Conservation (phyloP, 2,797 vertebrate genomes). For the Anisognathus igniventris region DNA sequence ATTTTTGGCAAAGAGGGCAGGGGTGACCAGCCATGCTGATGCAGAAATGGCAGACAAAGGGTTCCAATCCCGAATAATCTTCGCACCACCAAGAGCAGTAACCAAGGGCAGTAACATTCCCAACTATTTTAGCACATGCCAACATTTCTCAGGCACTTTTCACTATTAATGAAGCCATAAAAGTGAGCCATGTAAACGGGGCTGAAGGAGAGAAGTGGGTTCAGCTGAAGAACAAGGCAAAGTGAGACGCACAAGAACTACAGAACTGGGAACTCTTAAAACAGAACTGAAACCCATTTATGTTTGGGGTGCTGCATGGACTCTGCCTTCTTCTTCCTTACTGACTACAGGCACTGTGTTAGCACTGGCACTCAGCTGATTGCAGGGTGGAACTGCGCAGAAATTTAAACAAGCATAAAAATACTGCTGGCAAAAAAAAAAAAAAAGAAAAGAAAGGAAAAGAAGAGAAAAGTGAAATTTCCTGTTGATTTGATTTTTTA, state of each 20-base stretch:
- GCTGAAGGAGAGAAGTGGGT: not conserved
- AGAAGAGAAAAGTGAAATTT: not conserved
- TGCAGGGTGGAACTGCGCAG: not conserved
- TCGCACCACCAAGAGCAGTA: not conserved
- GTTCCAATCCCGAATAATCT: not conserved
- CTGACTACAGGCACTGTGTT: not conserved
- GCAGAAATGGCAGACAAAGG: not conserved
- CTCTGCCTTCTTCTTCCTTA: not conserved
- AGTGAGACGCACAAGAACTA: not conserved
- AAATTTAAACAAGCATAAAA: not conserved
- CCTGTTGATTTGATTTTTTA: not conserved
- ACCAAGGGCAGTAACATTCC: accelerated
- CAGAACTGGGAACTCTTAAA: not conserved
- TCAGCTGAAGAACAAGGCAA: not conserved
- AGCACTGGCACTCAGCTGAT: not conserved
- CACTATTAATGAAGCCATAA: not conserved
- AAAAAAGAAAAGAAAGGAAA: not conserved
- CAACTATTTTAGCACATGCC: not conserved
- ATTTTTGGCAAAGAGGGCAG: not conserved
- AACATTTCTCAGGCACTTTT: not conserved
- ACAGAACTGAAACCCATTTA: not conserved
- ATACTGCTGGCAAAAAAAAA: not conserved
- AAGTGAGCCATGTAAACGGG: not conserved
- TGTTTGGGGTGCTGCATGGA: not conserved
- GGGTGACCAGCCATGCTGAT: not conserved